Evolutionary conservation across 2,113 vertebrate genomes (phyloP).

Genomic region (Cyanoramphus novaezelandiae): DNA sequence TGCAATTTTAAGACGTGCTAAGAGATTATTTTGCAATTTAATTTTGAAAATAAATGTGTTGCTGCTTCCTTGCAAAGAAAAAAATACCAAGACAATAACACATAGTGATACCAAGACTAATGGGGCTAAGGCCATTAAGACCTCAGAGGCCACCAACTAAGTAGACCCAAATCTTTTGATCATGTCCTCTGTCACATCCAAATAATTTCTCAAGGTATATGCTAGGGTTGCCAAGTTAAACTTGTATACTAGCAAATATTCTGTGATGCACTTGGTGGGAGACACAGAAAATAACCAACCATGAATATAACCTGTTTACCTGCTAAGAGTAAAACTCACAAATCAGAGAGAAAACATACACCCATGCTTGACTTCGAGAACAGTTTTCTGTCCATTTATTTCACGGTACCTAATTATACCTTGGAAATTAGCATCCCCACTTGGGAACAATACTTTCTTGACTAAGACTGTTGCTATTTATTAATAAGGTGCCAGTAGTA

Average conservation of each 20-base stretch:
- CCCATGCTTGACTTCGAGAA: background rate
- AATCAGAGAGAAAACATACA: background rate
- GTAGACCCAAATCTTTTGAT: background rate
- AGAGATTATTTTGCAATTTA: conserved; percentile 6
- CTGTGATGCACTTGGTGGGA: background rate
- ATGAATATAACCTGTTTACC: background rate
- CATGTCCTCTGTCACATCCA: background rate
- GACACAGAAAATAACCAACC: background rate
- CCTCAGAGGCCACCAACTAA: background rate
- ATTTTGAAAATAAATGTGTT: background rate
- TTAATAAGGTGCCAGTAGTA: background rate
- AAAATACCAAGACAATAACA: background rate
- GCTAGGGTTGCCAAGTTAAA: background rate
- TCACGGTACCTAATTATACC: background rate
- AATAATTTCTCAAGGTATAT: background rate
- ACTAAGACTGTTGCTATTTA: background rate
- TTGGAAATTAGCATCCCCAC: background rate
- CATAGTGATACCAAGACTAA: background rate
- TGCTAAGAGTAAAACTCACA: background rate
- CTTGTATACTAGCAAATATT: background rate
- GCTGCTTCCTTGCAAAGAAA: background rate
- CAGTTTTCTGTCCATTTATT: background rate
- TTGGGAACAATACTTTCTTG: background rate
- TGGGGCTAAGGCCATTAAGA: background rate
- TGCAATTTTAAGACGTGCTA: background rate